Conservation (phyloP, 2,888 invertebrate species). For the Lochmaea crataegi region DNA sequence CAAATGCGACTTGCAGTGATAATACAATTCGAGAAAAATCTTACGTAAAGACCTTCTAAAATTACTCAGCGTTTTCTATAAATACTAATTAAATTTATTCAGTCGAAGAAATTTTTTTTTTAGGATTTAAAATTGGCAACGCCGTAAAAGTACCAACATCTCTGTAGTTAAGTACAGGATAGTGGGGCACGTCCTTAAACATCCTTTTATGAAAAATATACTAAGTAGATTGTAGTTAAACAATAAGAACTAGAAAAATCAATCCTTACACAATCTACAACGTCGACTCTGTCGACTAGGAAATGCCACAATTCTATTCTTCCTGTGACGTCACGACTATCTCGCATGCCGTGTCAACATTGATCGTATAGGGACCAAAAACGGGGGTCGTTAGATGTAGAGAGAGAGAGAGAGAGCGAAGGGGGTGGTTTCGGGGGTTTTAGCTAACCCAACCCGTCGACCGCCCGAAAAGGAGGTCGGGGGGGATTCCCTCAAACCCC, state of each 20-base stretch:
- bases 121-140: no score
- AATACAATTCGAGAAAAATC: background rate
- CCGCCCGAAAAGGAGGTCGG: constrained; percentile 56
- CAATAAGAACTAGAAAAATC: constrained; percentile 12
- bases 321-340: constrained; percentile 49
- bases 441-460: constrained; percentile 49
- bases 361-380: constrained; percentile 55
- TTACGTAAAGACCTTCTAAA: background rate
- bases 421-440: constrained; percentile 51
- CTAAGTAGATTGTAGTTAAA: no score
- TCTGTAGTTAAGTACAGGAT: no score
- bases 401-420: constrained; percentile 50
- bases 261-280: constrained; percentile 17
- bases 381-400: constrained; percentile 56
- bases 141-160: no score
- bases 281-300: constrained; percentile 33
- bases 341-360: constrained; percentile 64
- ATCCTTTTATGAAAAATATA: no score
- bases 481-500: constrained; percentile 43
- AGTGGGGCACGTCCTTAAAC: no score
- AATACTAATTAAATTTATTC: background rate
- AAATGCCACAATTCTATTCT: constrained; percentile 40
- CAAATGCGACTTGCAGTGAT: constrained; percentile 18
- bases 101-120: no score
- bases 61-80: background rate